Evolutionary conservation across 2,797 vertebrate genomes (phyloP).

Genomic region (Sylvilagus floridanus): DNA sequence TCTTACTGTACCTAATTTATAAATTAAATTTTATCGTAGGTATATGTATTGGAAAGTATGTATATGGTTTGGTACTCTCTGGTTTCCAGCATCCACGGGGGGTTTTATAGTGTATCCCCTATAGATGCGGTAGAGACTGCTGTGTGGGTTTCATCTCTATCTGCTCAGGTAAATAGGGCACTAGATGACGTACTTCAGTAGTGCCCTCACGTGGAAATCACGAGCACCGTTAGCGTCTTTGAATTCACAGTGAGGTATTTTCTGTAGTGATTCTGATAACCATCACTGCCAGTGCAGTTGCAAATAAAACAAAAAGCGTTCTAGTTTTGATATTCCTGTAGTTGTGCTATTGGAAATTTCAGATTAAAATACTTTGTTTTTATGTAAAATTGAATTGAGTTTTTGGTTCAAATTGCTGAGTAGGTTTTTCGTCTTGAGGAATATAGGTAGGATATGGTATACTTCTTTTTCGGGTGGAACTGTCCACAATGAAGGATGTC

Average conservation of each 20-base stretch:
- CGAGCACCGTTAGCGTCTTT: too few relatives aligned
- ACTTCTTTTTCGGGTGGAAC: background rate
- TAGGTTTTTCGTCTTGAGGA: conserved; percentile 11
- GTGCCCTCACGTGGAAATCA: background rate
- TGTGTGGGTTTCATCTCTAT: background rate
- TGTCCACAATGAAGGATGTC: background rate
- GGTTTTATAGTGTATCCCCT: background rate
- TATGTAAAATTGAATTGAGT: background rate
- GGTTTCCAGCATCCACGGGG: background rate
- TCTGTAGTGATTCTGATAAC: background rate
- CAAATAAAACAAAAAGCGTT: background rate
- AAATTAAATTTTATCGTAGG: background rate
- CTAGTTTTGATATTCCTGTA: background rate
- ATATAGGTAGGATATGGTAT: background rate
- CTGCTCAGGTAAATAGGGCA: background rate
- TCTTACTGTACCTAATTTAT: background rate
- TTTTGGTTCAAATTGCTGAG: background rate
- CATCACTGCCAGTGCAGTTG: background rate
- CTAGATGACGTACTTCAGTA: background rate
- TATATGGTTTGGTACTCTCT: background rate
- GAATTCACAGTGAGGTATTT: background rate
- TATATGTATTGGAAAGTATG: background rate
- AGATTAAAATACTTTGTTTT: background rate
- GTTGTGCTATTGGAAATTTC: background rate
- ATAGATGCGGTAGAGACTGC: background rate